Evolutionary conservation across 2,797 vertebrate genomes (phyloP).

Genomic region (Mycteria americana): DNA sequence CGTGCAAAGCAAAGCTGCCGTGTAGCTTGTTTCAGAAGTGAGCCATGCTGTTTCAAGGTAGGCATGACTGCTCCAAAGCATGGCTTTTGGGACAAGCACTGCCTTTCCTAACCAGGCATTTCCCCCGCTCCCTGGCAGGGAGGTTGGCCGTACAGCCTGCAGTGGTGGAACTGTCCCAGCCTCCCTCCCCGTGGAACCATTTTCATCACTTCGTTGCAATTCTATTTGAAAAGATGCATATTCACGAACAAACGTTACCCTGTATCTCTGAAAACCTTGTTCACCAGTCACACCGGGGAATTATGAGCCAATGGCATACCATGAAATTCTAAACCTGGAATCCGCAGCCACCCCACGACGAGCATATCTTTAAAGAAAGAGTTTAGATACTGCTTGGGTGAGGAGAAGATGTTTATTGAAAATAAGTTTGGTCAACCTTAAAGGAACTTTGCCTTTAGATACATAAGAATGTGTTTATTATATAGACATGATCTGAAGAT

Average conservation of each 20-base stretch:
- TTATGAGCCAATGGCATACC: background rate
- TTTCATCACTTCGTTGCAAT: rapidly evolving
- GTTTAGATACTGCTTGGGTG: background rate
- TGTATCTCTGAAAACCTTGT: background rate
- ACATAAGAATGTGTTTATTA: background rate
- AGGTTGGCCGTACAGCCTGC: rapidly evolving
- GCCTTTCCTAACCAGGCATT: background rate
- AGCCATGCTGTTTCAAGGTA: background rate
- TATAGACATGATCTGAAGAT: background rate
- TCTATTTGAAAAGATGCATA: background rate
- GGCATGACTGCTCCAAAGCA: background rate
- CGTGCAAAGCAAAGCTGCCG: background rate
- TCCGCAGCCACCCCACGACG: rapidly evolving
- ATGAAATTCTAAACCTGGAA: background rate
- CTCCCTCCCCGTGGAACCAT: rapidly evolving
- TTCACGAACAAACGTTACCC: background rate
- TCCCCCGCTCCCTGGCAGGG: background rate
- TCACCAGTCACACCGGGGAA: background rate
- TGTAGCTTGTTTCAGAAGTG: background rate
- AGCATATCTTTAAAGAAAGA: background rate
- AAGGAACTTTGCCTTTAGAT: conserved; percentile 14
- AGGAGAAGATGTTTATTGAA: background rate
- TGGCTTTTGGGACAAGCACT: background rate
- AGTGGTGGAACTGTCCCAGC: rapidly evolving
- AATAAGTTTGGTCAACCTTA: background rate